phyloP scores from a whole-genome alignment of 2,888 invertebrate genomes.

The Globia sparganii region DNA sequence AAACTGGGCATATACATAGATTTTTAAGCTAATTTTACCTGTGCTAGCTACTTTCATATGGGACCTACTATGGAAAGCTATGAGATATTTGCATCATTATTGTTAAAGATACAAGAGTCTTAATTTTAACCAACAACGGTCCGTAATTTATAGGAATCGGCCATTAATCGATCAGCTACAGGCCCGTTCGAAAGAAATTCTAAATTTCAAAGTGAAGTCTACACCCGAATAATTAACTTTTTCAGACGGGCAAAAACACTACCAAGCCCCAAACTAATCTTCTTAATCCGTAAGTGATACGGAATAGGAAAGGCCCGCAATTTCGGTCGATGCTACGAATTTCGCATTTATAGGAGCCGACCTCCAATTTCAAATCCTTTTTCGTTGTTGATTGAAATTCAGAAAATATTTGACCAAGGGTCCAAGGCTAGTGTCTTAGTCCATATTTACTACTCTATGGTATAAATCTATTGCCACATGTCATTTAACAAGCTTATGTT shows the following conservation, averaged over 20 bases:
- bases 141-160: too few relatives aligned
- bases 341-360: not conserved
- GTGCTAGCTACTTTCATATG: too few relatives aligned
- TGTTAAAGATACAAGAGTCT: too few relatives aligned
- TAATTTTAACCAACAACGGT: too few relatives aligned
- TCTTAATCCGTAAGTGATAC: not conserved
- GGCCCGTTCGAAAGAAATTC: too few relatives aligned
- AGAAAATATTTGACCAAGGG: not conserved
- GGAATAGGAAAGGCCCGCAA: not conserved
- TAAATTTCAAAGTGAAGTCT: too few relatives aligned
- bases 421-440: not conserved
- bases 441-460: not conserved
- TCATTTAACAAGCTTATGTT: conserved; percentile 6
- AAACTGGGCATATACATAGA: too few relatives aligned
- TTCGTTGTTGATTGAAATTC: not conserved
- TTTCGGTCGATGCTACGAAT: not conserved
- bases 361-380: not conserved
- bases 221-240: not conserved
- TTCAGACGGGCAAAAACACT: not conserved
- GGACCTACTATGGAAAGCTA: too few relatives aligned
- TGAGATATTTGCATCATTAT: too few relatives aligned
- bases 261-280: not conserved
- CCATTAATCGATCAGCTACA: too few relatives aligned
- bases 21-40: too few relatives aligned
- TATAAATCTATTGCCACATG: conserved; percentile 6